phyloP scores from a whole-genome alignment of 2,113 vertebrate species.

The Nipponia nippon region DNA sequence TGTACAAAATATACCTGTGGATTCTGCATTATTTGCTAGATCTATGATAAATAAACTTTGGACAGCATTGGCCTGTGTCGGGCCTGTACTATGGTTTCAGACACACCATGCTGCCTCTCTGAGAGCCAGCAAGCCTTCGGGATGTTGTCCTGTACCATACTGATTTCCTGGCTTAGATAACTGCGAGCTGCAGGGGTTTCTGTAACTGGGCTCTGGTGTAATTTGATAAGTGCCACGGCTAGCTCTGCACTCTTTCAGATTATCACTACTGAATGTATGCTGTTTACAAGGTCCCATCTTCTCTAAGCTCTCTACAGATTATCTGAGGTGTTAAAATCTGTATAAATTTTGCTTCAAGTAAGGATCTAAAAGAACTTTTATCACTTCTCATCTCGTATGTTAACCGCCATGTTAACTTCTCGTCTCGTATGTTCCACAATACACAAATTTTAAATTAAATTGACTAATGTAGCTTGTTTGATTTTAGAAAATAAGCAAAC shows the following conservation, averaged over 20 bases:
- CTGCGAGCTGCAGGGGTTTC: not conserved
- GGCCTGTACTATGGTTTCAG: not conserved
- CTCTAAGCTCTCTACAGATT: not conserved
- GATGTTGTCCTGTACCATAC: not conserved
- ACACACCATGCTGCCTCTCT: not conserved
- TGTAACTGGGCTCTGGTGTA: fast-evolving
- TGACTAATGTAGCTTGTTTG: not conserved
- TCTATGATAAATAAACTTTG: not conserved
- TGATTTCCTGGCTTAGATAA: not conserved
- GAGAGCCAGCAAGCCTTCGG: not conserved
- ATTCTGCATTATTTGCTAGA: not conserved
- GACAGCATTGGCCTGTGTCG: not conserved
- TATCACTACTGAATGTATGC: not conserved
- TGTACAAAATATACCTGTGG: not conserved
- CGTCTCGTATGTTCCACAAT: not conserved
- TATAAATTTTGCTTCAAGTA: not conserved
- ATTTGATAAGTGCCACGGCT: not conserved
- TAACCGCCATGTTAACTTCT: not conserved
- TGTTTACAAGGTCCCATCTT: not conserved
- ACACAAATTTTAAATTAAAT: not conserved
- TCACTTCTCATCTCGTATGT: not conserved
- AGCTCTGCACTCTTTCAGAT: not conserved
- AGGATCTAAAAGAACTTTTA: not conserved
- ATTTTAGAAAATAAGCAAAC: not conserved
- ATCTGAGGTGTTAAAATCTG: not conserved